Percentiles rank a stretch among this genome's conserved stretches.
Evolutionary conservation across 2,113 vertebrate species (phyloP).

Genomic region (Pseudopipra pipra): DNA sequence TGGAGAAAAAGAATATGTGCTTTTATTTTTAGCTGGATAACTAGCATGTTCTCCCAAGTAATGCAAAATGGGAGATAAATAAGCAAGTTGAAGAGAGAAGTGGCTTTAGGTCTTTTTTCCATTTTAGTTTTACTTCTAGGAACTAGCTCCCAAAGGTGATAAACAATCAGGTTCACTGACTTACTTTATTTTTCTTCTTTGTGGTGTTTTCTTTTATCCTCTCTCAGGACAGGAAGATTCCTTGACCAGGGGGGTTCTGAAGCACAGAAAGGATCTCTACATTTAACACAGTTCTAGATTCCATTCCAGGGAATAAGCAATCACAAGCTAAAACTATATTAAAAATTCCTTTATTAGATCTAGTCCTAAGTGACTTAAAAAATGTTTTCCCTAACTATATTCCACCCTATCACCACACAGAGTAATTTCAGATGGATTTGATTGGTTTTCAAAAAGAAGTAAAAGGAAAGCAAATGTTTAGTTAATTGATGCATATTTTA

Average conservation of each 20-base stretch:
- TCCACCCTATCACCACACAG: neutral
- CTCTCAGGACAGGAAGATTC: neutral
- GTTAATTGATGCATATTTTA: neutral
- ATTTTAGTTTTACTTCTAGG: neutral
- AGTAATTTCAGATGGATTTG: neutral
- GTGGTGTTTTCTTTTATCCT: neutral
- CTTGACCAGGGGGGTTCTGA: neutral
- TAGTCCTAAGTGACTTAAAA: neutral
- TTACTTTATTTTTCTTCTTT: neutral
- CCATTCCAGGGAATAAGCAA: neutral
- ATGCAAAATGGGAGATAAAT: neutral
- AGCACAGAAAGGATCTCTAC: neutral
- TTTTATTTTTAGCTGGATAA: neutral
- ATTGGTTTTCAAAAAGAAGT: neutral
- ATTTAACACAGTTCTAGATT: neutral
- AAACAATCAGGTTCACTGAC: neutral
- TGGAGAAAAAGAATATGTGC: accelerated
- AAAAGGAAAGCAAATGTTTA: neutral
- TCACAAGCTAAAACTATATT: neutral
- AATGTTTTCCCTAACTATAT: neutral
- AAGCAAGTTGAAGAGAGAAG: neutral
- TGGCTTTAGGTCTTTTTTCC: neutral
- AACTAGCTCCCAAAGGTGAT: neutral
- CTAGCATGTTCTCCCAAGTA: neutral
- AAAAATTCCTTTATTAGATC: neutral